Percentiles rank a stretch among this genome's conserved stretches.
Conservation (phyloP, 2,888 invertebrate species). For the Sialis fuliginosa region DNA sequence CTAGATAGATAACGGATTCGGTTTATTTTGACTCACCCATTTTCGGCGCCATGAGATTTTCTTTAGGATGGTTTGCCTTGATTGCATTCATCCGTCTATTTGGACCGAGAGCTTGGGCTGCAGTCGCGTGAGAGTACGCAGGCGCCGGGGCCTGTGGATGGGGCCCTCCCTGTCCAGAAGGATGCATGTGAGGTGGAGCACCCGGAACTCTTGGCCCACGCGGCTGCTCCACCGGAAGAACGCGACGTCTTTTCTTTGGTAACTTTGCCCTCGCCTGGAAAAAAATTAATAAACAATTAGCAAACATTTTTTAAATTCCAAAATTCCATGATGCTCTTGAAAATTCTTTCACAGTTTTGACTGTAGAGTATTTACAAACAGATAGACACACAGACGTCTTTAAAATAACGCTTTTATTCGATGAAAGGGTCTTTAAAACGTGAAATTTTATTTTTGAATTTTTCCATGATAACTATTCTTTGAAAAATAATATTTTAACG, state of each 20-base stretch:
- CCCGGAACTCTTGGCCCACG: constrained; percentile 43
- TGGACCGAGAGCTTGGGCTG: constrained; percentile 26
- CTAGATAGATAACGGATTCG: too few species aligned
- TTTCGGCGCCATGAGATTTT: constrained; percentile 52
- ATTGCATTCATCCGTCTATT: constrained; percentile 73
- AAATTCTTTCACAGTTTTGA: too few species aligned
- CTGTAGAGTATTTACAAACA: too few species aligned
- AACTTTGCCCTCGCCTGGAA: constrained; percentile 87
- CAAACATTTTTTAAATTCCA: too few species aligned
- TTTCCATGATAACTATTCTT: too few species aligned
- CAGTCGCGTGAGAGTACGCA: constrained; percentile 13
- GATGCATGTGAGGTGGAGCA: constrained; percentile 20
- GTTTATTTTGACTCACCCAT: constrained; percentile 41
- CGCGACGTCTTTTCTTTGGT: constrained; percentile 93
- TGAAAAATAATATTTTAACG: too few species aligned
- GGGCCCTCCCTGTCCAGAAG: constrained; percentile 18
- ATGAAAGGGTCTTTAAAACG: too few species aligned
- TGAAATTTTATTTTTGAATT: too few species aligned
- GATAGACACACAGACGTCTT: too few species aligned
- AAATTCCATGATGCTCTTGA: too few species aligned
- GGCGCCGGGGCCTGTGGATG: constrained; percentile 33
- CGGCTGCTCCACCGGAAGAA: constrained; percentile 88
- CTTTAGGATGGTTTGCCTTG: constrained; percentile 73
- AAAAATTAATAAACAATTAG: too few species aligned
- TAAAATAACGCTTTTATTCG: too few species aligned